Evolutionary conservation across 2,113 vertebrate species (phyloP).

Genomic region (Ptyas mucosa): DNA sequence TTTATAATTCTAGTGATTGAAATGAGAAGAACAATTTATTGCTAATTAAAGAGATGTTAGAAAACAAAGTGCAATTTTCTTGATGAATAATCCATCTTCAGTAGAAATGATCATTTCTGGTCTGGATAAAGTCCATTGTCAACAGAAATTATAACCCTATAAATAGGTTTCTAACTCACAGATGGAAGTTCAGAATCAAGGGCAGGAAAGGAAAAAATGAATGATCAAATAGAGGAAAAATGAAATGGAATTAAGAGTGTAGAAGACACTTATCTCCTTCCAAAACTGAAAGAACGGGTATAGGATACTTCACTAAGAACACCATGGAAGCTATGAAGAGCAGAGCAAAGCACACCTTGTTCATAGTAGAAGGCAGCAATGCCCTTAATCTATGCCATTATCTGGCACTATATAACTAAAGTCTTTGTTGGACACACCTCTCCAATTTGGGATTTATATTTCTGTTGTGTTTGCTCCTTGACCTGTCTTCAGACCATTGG

Average conservation of each 20-base stretch:
- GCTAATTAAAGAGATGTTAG: not conserved
- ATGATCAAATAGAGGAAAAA: not conserved
- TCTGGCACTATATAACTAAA: not conserved
- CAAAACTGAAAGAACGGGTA: not conserved
- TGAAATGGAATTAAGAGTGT: not conserved
- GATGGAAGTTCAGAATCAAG: not conserved
- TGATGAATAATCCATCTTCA: not conserved
- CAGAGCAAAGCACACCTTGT: not conserved
- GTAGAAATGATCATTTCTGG: not conserved
- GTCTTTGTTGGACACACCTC: not conserved
- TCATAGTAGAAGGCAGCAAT: not conserved
- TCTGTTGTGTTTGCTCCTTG: not conserved
- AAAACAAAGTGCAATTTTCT: not conserved
- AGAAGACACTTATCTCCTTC: not conserved
- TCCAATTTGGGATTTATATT: not conserved
- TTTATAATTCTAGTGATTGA: not conserved
- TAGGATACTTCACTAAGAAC: not conserved
- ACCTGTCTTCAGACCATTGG: not conserved
- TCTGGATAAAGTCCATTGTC: not conserved
- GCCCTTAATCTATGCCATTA: not conserved
- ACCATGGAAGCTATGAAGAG: not conserved
- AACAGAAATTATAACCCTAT: not conserved
- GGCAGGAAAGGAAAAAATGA: not conserved
- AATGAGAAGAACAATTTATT: not conserved
- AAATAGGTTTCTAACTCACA: not conserved